Conservation (phyloP, 2,797 vertebrate species). For the Cossypha caffra region DNA sequence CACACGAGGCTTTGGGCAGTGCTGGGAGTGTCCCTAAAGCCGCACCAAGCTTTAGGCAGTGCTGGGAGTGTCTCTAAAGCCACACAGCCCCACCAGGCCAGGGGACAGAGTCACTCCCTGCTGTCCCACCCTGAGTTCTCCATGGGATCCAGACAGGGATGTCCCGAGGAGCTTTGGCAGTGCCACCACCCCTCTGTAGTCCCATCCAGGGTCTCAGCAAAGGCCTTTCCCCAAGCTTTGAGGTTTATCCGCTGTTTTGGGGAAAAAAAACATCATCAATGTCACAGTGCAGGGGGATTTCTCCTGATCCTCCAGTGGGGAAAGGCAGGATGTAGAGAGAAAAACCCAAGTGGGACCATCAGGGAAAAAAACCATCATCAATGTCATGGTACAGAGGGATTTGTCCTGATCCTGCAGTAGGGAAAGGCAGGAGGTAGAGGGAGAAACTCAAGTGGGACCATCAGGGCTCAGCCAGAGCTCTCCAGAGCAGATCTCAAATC, state of each 20-base stretch:
- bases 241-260: accelerated
- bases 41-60: no score
- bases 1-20: no score
- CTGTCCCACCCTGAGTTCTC: accelerated
- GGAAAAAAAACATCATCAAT: accelerated
- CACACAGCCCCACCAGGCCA: background rate
- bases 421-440: background rate
- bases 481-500: background rate
- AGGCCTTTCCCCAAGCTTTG: background rate
- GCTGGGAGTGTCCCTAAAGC: no score
- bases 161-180: background rate
- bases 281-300: accelerated
- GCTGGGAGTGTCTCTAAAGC: background rate
- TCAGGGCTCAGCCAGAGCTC: background rate
- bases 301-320: background rate
- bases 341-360: background rate
- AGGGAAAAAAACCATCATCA: accelerated
- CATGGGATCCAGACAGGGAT: accelerated
- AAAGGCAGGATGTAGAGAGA: background rate
- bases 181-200: background rate
- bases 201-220: background rate
- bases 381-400: accelerated
- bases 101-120: no score
- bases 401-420: background rate
- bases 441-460: background rate